Conservation (phyloP, 2,113 vertebrate species). For the Cnemophilus loriae region DNA sequence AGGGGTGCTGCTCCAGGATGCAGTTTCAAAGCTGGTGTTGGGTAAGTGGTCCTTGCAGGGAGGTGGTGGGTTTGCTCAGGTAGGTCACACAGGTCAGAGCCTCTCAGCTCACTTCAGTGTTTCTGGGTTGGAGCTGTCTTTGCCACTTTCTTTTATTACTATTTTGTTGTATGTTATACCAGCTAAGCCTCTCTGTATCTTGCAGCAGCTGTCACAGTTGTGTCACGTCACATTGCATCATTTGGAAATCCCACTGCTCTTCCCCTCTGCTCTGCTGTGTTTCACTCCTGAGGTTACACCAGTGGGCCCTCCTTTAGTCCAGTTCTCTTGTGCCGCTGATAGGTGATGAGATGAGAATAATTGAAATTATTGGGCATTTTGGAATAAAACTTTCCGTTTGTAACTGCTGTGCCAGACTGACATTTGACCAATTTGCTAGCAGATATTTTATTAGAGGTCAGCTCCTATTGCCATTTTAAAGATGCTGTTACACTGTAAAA, state of each 20-base stretch:
- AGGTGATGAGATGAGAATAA: not conserved
- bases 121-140: not conserved
- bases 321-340: not conserved
- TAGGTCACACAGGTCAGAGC: not conserved
- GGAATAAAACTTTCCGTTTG: not conserved
- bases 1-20: not conserved
- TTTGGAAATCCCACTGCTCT: not conserved
- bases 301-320: not conserved
- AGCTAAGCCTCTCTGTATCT: not conserved
- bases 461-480: not conserved
- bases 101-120: not conserved
- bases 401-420: not conserved
- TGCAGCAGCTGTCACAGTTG: not conserved
- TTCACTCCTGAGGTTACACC: not conserved
- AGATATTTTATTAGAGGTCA: not conserved
- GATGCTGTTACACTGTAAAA: not conserved
- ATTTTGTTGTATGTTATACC: not conserved
- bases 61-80: not conserved
- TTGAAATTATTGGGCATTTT: not conserved
- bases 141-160: not conserved
- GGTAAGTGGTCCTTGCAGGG: not conserved
- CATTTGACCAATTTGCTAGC: not conserved
- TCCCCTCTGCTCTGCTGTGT: not conserved
- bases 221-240: not conserved
- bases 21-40: not conserved